phyloP scores from a whole-genome alignment of 2,797 vertebrate genomes.

The Poecilia velifera region DNA sequence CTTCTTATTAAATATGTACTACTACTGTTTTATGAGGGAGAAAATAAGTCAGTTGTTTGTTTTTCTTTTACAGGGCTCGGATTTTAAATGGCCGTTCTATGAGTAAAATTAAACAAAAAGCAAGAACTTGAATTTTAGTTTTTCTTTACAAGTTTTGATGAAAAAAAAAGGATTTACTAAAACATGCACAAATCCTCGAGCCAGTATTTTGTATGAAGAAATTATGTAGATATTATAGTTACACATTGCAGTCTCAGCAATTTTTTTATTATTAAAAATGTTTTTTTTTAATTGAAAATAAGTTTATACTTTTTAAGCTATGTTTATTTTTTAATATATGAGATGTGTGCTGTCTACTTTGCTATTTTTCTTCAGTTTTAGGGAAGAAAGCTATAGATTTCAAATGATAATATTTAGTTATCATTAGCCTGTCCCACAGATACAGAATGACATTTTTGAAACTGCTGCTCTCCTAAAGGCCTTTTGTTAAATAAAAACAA shows the following conservation, averaged over 20 bases:
- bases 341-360: background rate
- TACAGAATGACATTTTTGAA: background rate
- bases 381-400: background rate
- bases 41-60: background rate
- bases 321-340: no score
- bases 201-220: background rate
- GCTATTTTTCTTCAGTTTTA: background rate
- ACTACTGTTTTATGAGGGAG: background rate
- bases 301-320: background rate
- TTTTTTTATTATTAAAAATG: background rate
- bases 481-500: constrained; percentile 37
- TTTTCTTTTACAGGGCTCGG: background rate
- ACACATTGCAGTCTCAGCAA: background rate
- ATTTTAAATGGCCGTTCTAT: background rate
- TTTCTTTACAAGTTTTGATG: background rate
- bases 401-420: background rate
- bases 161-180: background rate
- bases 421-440: background rate
- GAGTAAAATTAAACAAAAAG: background rate
- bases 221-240: background rate
- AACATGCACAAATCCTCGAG: background rate
- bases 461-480: constrained; percentile 16
- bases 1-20: background rate
- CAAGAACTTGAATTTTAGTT: background rate
- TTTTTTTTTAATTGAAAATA: background rate